These are phyloP conservation scores for Hylaeus volcanicus DNA, from an alignment of 1,140 invertebrate genomes.

Conservation along the genomic window DNA sequence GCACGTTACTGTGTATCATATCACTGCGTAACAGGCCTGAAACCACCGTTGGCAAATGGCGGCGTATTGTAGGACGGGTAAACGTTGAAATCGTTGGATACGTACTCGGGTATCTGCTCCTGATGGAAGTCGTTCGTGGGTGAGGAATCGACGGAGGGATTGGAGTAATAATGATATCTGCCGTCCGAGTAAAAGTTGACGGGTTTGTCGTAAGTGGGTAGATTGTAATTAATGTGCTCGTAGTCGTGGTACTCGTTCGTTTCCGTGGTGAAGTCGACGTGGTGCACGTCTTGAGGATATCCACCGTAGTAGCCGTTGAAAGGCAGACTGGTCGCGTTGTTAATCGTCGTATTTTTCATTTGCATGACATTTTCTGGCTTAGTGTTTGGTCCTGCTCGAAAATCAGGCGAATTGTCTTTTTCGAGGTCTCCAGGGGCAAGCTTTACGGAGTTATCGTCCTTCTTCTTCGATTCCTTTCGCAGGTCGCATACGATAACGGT, in stretches of 20 bases:
- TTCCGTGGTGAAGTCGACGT: constrained; percentile 66
- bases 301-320: constrained; percentile 72
- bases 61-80: constrained; percentile 32
- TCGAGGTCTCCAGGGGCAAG: neutral
- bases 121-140: constrained; percentile 8
- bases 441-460: neutral
- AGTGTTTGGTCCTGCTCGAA: neutral
- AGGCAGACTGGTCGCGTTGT: constrained; percentile 3
- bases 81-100: constrained; percentile 10
- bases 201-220: constrained; percentile 34
- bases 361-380: neutral
- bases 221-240: constrained; percentile 39
- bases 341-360: constrained; percentile 10
- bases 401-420: neutral
- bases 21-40: constrained; percentile 34
- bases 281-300: constrained; percentile 67
- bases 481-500: neutral
- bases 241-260: constrained; percentile 25
- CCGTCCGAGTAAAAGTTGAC: constrained; percentile 50
- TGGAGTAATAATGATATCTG: constrained; percentile 27
- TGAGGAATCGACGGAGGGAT: constrained; percentile 4
- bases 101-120: constrained; percentile 35
- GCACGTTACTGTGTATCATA: neutral
- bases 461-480: constrained; percentile 4
- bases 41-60: constrained; percentile 14